Conservation (phyloP, 2,888 invertebrate species). For the Masnerella sp. region DNA sequence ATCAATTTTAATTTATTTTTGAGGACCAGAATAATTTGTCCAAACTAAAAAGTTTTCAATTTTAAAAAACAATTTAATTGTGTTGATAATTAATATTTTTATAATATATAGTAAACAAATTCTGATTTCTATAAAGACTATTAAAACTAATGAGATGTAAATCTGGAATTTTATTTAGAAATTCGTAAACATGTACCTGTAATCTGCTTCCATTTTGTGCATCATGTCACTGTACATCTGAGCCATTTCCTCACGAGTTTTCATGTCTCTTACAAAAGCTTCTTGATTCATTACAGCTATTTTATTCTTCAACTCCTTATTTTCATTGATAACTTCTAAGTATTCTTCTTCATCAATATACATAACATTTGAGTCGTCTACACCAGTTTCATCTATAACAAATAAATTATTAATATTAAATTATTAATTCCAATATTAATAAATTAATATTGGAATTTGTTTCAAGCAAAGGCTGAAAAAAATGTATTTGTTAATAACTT, state of each 20-base stretch:
- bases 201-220: slow-evolving; percentile 69
- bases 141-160: not conserved
- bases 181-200: slow-evolving; percentile 64
- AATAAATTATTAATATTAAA: not conserved
- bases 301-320: slow-evolving; percentile 69
- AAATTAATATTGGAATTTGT: not conserved
- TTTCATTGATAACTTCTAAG: slow-evolving; percentile 68
- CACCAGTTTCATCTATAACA: slow-evolving; percentile 16
- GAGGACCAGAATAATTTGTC: too few species aligned
- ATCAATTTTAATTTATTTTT: too few species aligned
- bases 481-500: too few species aligned
- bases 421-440: not conserved
- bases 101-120: too few species aligned
- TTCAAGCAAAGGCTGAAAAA: not conserved
- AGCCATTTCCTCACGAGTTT: slow-evolving; percentile 72
- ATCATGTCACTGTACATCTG: slow-evolving; percentile 69
- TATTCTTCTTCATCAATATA: slow-evolving; percentile 66
- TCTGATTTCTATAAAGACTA: not conserved
- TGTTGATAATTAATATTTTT: too few species aligned
- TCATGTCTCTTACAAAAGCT: slow-evolving; percentile 66
- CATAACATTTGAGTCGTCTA: slow-evolving; percentile 49
- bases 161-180: not conserved
- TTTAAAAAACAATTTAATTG: too few species aligned
- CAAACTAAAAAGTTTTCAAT: too few species aligned
- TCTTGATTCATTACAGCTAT: slow-evolving; percentile 66